phyloP scores from a whole-genome alignment of 1,140 invertebrate genomes.

The Medauroidea extradentata region DNA sequence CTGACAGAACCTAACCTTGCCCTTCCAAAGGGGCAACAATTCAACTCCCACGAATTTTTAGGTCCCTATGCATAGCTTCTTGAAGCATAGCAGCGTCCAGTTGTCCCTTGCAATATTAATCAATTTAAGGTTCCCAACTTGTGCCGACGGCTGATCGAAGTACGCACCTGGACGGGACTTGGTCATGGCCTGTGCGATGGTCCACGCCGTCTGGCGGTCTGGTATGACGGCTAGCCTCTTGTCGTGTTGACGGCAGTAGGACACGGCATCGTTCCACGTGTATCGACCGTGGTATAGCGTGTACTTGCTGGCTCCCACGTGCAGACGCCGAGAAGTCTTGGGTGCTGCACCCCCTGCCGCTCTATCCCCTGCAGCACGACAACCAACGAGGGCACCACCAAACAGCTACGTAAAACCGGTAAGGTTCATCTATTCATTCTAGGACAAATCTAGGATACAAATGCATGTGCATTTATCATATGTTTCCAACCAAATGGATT shows the following conservation, averaged over 20 bases:
- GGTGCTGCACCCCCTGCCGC: no score
- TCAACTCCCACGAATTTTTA: no score
- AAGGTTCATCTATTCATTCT: no score
- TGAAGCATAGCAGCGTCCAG: background rate
- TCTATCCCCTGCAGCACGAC: no score
- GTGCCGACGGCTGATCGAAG: background rate
- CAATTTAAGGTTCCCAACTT: background rate
- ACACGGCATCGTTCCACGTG: background rate
- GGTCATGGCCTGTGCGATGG: background rate
- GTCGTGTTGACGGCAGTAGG: background rate
- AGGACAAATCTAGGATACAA: no score
- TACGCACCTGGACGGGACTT: background rate
- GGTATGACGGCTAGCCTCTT: background rate
- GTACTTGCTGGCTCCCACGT: background rate
- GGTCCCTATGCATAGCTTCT: background rate
- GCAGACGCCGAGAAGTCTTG: no score
- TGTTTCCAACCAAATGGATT: no score
- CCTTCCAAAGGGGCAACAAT: no score
- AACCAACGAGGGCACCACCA: no score
- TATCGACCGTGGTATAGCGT: background rate
- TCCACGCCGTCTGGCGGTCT: background rate
- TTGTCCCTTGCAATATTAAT: background rate
- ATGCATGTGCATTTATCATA: no score
- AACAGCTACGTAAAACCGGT: no score
- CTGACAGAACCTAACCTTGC: no score